These are phyloP conservation scores for Clarias fuscus DNA, from an alignment of 2,797 vertebrate genomes.

Conservation along the genomic window DNA sequence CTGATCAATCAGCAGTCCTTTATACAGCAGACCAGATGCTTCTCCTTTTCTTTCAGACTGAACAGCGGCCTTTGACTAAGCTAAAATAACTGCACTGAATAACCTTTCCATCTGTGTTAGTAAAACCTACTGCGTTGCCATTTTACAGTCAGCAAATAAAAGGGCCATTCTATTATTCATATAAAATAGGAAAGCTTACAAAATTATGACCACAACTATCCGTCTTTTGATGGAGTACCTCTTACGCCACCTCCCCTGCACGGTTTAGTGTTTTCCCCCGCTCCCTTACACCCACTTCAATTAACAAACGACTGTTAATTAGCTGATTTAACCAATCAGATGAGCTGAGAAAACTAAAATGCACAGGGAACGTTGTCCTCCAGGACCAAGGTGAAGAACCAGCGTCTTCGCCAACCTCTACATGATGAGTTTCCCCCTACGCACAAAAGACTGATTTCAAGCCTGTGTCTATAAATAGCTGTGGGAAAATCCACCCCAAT, in stretches of 20 bases:
- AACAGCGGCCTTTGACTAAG: background rate
- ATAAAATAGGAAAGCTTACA: background rate
- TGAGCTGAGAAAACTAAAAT: too few relatives aligned
- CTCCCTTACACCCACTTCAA: too few relatives aligned
- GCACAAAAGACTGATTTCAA: slow-evolving; percentile 28
- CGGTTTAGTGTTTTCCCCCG: too few relatives aligned
- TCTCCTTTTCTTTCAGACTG: background rate
- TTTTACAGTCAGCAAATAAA: background rate
- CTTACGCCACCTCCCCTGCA: background rate
- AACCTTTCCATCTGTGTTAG: background rate
- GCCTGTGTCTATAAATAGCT: slow-evolving; percentile 29
- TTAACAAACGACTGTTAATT: too few relatives aligned
- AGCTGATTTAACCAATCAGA: too few relatives aligned
- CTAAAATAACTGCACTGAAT: background rate
- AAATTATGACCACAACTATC: background rate
- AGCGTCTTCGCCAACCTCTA: background rate
- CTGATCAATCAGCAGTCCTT: background rate
- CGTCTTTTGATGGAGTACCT: slow-evolving; percentile 12
- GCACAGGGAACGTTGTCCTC: too few relatives aligned
- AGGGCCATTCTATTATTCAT: background rate
- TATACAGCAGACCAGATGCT: background rate
- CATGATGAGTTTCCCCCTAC: slow-evolving; percentile 28
- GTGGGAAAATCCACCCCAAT: slow-evolving; percentile 1
- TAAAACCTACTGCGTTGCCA: background rate
- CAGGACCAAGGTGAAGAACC: too few relatives aligned